These are phyloP conservation scores for Amiota communis DNA, from an alignment of 2,888 invertebrate species.

Conservation along the genomic window DNA sequence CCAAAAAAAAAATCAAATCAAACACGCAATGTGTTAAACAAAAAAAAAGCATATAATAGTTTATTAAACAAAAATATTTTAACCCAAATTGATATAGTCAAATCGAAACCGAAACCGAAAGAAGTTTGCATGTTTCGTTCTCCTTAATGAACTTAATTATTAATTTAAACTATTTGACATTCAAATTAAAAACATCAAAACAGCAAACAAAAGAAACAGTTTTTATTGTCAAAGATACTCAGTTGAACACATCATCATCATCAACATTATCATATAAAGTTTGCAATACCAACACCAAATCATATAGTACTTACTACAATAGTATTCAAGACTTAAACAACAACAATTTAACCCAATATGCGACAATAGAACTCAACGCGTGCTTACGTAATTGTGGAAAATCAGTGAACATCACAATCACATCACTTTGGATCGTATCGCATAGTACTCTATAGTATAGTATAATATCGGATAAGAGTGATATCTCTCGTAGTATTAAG, in stretches of 20 bases:
- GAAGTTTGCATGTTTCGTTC: constrained; percentile 41
- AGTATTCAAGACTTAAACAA: constrained; percentile 27
- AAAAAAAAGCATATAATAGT: not conserved
- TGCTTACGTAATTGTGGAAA: constrained; percentile 65
- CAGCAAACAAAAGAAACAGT: constrained; percentile 12
- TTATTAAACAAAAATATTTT: not conserved
- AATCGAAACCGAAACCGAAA: not conserved
- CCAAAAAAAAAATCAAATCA: not conserved
- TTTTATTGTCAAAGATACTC: constrained; percentile 16
- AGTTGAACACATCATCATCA: too few relatives aligned
- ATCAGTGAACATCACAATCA: constrained; percentile 42
- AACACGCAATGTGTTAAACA: not conserved
- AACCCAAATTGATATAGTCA: not conserved
- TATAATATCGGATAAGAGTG: too few relatives aligned
- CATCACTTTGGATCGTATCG: not conserved
- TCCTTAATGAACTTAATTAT: constrained; percentile 32
- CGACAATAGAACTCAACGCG: constrained; percentile 39
- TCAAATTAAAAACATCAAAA: constrained; percentile 45
- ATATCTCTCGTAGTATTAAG: not conserved
- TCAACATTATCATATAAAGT: too few relatives aligned
- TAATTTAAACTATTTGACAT: constrained; percentile 57
- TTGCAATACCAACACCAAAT: not conserved
- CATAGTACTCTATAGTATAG: not conserved
- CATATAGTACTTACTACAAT: not conserved
- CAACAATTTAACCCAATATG: constrained; percentile 28